These are phyloP conservation scores for Acanthurus leucopareius DNA, from an alignment of 2,797 vertebrate genomes.

Conservation along the genomic window DNA sequence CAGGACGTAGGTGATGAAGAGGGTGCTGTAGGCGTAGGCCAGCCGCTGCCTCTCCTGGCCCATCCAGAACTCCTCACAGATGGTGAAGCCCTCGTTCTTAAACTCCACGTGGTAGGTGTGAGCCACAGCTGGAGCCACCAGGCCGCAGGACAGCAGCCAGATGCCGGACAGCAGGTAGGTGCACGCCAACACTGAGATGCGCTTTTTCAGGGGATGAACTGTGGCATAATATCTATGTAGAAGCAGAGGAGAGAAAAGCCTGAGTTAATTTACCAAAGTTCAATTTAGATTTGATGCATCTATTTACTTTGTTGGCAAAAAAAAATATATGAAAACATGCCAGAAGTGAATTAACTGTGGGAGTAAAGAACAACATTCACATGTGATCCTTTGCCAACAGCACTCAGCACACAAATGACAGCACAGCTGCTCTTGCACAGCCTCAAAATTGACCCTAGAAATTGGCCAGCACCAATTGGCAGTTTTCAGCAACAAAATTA, in stretches of 20 bases:
- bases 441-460: constrained; percentile 3
- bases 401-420: neutral
- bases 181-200: constrained; percentile 88
- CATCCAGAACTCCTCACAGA: constrained; percentile 95
- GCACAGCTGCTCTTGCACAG: neutral
- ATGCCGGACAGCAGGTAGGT: constrained; percentile 88
- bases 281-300: neutral
- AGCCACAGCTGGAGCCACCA: constrained; percentile 90
- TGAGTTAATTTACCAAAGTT: neutral
- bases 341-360: neutral
- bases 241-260: constrained; percentile 7
- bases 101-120: constrained; percentile 94
- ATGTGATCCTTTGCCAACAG: constrained; percentile 1
- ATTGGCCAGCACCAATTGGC: too few species aligned
- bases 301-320: neutral
- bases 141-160: constrained; percentile 90
- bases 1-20: constrained; percentile 91
- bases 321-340: neutral
- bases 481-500: constrained; percentile 1
- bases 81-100: constrained; percentile 88
- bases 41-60: constrained; percentile 86
- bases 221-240: constrained; percentile 89
- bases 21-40: constrained; percentile 90
- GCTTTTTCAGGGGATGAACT: constrained; percentile 90
- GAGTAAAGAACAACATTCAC: neutral